phyloP scores from a whole-genome alignment of 2,888 invertebrate species.

The Heliconius hortense region DNA sequence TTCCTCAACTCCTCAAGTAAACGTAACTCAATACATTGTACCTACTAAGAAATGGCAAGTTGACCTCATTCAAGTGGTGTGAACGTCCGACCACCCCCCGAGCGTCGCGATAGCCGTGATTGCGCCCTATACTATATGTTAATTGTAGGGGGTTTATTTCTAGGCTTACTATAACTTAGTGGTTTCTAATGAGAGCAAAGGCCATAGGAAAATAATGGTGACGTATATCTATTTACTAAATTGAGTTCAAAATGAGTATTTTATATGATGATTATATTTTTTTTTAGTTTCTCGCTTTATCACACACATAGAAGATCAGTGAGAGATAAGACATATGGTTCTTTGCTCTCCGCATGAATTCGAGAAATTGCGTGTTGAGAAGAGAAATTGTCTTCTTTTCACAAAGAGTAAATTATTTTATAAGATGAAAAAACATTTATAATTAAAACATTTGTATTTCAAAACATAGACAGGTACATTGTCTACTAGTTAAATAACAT shows the following conservation, averaged over 20 bases:
- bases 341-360: too few relatives aligned
- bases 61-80: slow-evolving; percentile 36
- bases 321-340: too few relatives aligned
- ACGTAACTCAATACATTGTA: slow-evolving; percentile 28
- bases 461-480: not conserved
- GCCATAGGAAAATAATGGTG: not conserved
- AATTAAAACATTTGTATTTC: not conserved
- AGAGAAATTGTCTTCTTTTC: too few relatives aligned
- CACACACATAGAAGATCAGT: too few relatives aligned
- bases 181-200: not conserved
- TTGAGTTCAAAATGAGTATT: not conserved
- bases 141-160: slow-evolving; percentile 12
- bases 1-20: slow-evolving; percentile 22
- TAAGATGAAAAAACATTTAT: not conserved
- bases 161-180: not conserved
- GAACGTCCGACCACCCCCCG: slow-evolving; percentile 36
- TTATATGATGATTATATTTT: too few relatives aligned
- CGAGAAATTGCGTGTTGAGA: too few relatives aligned
- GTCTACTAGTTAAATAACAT: slow-evolving; percentile 7
- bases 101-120: slow-evolving; percentile 26
- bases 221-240: not conserved
- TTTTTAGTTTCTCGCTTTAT: too few relatives aligned
- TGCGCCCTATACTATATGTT: slow-evolving; percentile 21
- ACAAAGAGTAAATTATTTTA: not conserved
- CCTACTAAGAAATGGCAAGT: slow-evolving; percentile 19